Conservation (phyloP, 2,113 vertebrate species). For the Hydrochoerus hydrochaeris region DNA sequence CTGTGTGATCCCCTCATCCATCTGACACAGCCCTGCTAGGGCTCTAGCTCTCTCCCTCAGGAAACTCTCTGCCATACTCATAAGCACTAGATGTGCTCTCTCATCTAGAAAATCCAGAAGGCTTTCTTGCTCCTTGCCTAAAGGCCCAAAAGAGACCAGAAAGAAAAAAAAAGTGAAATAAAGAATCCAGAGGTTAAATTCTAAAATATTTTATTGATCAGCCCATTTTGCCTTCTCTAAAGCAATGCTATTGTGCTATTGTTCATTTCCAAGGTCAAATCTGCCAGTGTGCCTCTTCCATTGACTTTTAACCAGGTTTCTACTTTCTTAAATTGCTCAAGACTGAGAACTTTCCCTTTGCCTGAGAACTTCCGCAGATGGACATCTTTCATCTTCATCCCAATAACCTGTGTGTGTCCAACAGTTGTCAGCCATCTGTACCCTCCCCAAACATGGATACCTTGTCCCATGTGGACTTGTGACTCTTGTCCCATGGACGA, state of each 20-base stretch:
- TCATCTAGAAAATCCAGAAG: not conserved
- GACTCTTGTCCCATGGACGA: not conserved
- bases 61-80: not conserved
- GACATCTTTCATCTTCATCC: not conserved
- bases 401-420: not conserved
- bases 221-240: not conserved
- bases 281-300: not conserved
- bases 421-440: not conserved
- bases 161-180: not conserved
- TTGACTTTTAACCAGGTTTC: not conserved
- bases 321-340: constrained; percentile 16
- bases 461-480: not conserved
- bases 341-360: not conserved
- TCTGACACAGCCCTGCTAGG: not conserved
- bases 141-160: not conserved
- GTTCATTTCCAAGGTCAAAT: constrained; percentile 42
- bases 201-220: not conserved
- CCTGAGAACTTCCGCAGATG: not conserved
- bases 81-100: not conserved
- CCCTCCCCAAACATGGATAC: accelerated
- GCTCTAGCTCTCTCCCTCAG: not conserved
- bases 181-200: not conserved
- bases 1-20: not conserved
- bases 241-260: constrained; percentile 19
- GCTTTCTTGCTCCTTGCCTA: not conserved